A percentile compares a stretch with the other conserved stretches of the same genome.
Evolutionary conservation across 2,113 vertebrate species (phyloP).

Genomic region (Notothenia rossii): DNA sequence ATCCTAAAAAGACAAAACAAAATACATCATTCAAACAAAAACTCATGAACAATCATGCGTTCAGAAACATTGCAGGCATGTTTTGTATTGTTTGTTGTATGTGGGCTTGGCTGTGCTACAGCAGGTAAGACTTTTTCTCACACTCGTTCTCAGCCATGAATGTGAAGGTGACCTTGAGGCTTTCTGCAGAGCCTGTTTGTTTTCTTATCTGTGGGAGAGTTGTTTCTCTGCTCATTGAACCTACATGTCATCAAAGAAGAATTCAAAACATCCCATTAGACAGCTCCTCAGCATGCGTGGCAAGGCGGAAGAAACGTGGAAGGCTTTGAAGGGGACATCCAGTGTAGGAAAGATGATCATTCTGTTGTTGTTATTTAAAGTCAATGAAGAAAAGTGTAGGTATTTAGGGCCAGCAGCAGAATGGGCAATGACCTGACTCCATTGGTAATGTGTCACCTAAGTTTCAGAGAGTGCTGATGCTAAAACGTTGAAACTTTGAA

Average conservation of each 20-base stretch:
- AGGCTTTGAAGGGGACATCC: not conserved
- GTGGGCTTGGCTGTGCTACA: conserved; percentile 27
- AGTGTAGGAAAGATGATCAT: not conserved
- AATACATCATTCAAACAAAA: not conserved
- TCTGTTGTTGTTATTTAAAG: not conserved
- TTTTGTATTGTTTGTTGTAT: not conserved
- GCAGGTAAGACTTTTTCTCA: conserved; percentile 46
- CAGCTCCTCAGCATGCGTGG: not conserved
- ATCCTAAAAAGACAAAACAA: not conserved
- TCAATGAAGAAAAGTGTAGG: conserved; percentile 30
- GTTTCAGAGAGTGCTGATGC: conserved; percentile 30
- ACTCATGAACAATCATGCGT: not conserved
- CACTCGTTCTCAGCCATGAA: conserved; percentile 3
- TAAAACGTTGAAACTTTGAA: conserved; percentile 16
- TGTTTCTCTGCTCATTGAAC: conserved; percentile 18
- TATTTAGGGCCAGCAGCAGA: conserved; percentile 46
- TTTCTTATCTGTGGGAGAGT: conserved; percentile 41
- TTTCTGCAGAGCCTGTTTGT: not conserved
- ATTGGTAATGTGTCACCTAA: conserved; percentile 72
- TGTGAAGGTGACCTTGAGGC: conserved; percentile 28
- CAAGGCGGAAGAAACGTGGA: not conserved
- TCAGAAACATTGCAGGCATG: conserved; percentile 7
- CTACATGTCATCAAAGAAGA: conserved; percentile 34
- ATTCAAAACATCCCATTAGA: conserved; percentile 60
- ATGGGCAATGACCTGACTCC: conserved; percentile 23